phyloP scores from a whole-genome alignment of 2,113 vertebrate genomes.

The Numenius arquata region DNA sequence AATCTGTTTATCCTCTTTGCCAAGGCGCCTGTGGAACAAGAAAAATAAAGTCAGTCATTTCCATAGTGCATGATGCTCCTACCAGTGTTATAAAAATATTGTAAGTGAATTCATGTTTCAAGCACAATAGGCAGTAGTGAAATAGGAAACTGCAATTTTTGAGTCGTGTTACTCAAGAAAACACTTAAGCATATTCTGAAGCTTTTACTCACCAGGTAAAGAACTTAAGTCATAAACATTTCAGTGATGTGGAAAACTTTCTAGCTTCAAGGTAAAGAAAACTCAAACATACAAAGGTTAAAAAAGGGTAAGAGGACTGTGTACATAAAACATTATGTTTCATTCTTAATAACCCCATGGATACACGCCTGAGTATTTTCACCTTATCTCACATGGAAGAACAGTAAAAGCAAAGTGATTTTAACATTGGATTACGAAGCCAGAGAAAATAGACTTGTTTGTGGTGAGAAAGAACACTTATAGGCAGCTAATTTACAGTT shows the following conservation, averaged over 20 bases:
- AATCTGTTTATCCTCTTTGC: constrained; percentile 46
- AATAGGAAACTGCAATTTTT: neutral
- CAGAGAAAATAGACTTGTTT: neutral
- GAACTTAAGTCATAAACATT: neutral
- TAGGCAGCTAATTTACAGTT: neutral
- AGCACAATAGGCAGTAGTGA: neutral
- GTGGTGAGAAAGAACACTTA: neutral
- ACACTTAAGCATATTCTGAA: neutral
- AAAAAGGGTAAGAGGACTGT: neutral
- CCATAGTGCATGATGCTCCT: neutral
- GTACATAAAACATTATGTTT: rapidly evolving
- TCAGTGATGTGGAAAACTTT: neutral
- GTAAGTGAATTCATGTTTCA: neutral
- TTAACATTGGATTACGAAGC: neutral
- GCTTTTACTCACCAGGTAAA: neutral
- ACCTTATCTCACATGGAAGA: neutral
- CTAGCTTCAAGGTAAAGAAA: neutral
- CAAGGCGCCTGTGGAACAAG: constrained; percentile 5
- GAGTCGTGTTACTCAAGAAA: neutral
- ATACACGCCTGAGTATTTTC: neutral
- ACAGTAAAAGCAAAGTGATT: neutral
- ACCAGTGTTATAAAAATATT: neutral
- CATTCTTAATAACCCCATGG: neutral
- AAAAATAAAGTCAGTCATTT: neutral
- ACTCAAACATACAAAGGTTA: neutral